Base-by-base conservation (phyloP, 2,888 invertebrate genomes). In the Chrysotoxum bicinctum region DNA sequence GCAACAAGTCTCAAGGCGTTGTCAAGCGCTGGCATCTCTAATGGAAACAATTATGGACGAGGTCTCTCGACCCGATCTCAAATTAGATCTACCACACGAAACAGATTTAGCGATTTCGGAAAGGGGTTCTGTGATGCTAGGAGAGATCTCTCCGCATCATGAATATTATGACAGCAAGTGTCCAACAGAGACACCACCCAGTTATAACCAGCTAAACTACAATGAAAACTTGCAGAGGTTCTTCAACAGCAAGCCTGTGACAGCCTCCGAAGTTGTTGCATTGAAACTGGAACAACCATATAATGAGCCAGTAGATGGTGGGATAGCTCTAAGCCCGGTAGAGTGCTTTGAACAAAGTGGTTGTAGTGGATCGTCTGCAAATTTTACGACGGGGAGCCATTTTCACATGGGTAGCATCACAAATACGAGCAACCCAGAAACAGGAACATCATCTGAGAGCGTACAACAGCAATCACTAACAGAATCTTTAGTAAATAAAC, bases 201-300 rank as follows among this genome's bases (percentile, higher is more conserved):
- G 96, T 89, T 97, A 97, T 92, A 96, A 95, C 89, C 97, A 96
- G 90, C 93, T 97, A 8, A 98, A 97, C 91, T 97, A 96, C 90
- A 96, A 96, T 88, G 97, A 97, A 89, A 98, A 96, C 89, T 92
- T 96, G 84, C 94, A 95, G 89, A 93, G 94, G 87, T 95, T 95
- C 90, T 95, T 95, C 89, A 93, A 94, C 89, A 95, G 95, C 89
- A 94, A 94, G 88, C 95, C 95, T 0, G 93, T 94, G 87, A 95
- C 94, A 1, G 93, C 93, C 0, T 91, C 92, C 16, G 93, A 94
- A 3, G 93, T 93, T 84, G 93, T 93, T 87, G 93, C 93, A 3
- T 89, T 90, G 8, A 92, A 92, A 58, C 89, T 91, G 32, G 92
- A 93, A 10, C 89, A 89, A 70, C 91, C 91, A 1, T 93, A 93